Percentiles rank a stretch among this genome's conserved stretches.
These are phyloP conservation scores for Melanogrammus aeglefinus DNA, from an alignment of 2,797 vertebrate species.

Conservation along the genomic window DNA sequence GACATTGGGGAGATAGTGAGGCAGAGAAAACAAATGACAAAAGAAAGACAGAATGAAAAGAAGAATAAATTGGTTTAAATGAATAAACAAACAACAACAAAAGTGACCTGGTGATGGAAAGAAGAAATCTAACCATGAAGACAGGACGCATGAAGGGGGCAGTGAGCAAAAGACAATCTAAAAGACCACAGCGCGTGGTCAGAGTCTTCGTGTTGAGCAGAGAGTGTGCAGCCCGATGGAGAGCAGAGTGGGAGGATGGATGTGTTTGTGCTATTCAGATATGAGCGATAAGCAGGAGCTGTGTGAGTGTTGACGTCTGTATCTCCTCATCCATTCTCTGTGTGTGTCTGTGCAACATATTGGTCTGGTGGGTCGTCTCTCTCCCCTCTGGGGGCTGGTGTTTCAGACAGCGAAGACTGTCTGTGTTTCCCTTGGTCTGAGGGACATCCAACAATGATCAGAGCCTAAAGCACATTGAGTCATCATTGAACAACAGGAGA, in stretches of 20 bases:
- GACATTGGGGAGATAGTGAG: too few species aligned
- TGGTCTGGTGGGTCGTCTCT: not conserved
- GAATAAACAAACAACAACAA: constrained; percentile 10
- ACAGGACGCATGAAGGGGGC: too few species aligned
- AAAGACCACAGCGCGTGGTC: too few species aligned
- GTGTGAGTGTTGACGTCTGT: constrained; percentile 9
- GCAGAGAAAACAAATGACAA: not conserved
- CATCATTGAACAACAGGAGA: too few species aligned
- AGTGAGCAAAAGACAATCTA: not conserved
- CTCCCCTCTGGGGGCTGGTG: not conserved
- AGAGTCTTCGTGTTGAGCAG: not conserved
- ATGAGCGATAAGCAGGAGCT: not conserved
- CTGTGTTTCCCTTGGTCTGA: too few species aligned
- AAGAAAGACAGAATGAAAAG: not conserved
- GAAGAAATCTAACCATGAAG: not conserved
- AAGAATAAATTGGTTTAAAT: constrained; percentile 7
- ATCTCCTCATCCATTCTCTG: not conserved
- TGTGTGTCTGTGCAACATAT: not conserved
- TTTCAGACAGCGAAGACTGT: too few species aligned
- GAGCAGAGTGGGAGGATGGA: not conserved
- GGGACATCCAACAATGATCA: too few species aligned
- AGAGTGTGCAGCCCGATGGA: not conserved
- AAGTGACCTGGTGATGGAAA: constrained; percentile 11
- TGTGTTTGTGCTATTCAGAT: not conserved
- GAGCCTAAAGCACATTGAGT: too few species aligned